These are phyloP conservation scores for Halichoeres trimaculatus DNA, from an alignment of 2,113 vertebrate genomes.

Conservation along the genomic window DNA sequence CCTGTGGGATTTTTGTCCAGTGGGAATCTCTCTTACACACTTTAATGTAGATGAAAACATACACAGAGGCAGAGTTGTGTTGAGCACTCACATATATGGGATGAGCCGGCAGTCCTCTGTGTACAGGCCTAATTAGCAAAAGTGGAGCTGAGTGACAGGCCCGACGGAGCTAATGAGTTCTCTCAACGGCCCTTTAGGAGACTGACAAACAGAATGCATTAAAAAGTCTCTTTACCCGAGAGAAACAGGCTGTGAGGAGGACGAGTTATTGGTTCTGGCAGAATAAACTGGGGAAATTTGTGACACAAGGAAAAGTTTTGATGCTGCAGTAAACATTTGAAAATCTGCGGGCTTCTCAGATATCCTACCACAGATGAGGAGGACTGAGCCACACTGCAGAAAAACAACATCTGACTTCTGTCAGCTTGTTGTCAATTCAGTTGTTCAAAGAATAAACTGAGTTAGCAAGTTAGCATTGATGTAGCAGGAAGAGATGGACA, in stretches of 20 bases:
- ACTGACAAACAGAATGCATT: background rate
- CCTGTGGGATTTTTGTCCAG: slow-evolving; percentile 16
- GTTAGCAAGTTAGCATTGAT: too few relatives aligned
- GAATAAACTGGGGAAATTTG: background rate
- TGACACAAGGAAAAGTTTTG: background rate
- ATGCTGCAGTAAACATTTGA: background rate
- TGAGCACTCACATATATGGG: background rate
- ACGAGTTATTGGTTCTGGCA: slow-evolving; percentile 19
- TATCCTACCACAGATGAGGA: background rate
- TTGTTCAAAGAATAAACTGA: too few relatives aligned
- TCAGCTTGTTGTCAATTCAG: background rate
- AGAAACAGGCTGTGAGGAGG: background rate
- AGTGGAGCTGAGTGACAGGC: slow-evolving; percentile 58
- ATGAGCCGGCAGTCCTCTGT: slow-evolving; percentile 51
- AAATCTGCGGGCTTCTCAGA: background rate
- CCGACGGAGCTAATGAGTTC: slow-evolving; percentile 59
- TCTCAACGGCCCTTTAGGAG: slow-evolving; percentile 30
- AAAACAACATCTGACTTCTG: background rate
- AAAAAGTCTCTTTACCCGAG: background rate
- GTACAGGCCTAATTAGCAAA: slow-evolving; percentile 69
- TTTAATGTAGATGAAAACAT: slow-evolving; percentile 3
- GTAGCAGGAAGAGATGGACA: too few relatives aligned
- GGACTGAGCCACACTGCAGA: background rate
- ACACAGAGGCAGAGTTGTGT: background rate
- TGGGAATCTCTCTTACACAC: background rate